phyloP scores from a whole-genome alignment of 2,113 vertebrate species.

The Acanthisitta chloris region DNA sequence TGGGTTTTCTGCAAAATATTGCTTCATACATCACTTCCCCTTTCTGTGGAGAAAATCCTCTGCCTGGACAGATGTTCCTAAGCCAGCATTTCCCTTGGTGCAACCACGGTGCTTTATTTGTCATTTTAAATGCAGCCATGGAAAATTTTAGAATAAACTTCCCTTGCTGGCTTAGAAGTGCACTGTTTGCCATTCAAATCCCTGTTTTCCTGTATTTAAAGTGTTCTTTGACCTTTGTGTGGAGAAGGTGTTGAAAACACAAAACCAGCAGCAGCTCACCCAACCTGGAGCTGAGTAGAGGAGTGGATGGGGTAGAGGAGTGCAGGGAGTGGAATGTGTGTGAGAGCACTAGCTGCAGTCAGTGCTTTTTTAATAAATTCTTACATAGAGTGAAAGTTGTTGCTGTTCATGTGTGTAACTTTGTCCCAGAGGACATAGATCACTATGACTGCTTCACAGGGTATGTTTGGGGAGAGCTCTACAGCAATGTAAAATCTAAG shows the following conservation, averaged over 20 bases:
- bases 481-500: not conserved
- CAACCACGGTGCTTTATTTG: not conserved
- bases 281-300: not conserved
- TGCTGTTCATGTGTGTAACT: not conserved
- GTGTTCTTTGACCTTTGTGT: not conserved
- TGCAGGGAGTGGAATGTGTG: not conserved
- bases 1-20: not conserved
- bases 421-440: not conserved
- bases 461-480: rapidly evolving
- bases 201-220: not conserved
- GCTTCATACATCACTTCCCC: slow-evolving; percentile 9
- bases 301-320: not conserved
- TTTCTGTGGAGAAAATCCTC: slow-evolving; percentile 24
- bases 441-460: rapidly evolving
- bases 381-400: rapidly evolving
- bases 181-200: not conserved
- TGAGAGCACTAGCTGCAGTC: no score
- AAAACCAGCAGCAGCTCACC: not conserved
- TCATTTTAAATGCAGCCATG: not conserved
- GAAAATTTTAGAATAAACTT: not conserved
- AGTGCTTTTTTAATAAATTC: rapidly evolving
- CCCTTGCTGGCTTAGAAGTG: not conserved
- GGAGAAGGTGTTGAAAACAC: not conserved
- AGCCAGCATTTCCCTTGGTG: not conserved
- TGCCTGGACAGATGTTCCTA: not conserved